These are phyloP conservation scores for Malacosoma neustria DNA, from an alignment of 2,888 invertebrate species.

Conservation along the genomic window DNA sequence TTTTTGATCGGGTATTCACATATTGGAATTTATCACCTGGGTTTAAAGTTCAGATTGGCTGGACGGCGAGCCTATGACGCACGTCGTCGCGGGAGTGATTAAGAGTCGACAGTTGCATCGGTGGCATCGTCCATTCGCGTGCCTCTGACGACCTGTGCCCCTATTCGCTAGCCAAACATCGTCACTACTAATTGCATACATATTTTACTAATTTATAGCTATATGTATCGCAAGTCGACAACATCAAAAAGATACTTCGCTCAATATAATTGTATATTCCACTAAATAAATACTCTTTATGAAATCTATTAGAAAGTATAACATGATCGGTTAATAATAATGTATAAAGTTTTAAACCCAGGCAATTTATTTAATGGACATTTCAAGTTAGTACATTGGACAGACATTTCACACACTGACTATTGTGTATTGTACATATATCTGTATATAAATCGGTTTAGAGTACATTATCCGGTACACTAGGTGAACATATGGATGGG, in stretches of 20 bases:
- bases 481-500: conserved; percentile 35
- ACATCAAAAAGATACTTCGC: conserved; percentile 8
- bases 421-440: conserved; percentile 5
- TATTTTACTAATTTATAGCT: conserved; percentile 46
- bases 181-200: conserved; percentile 54
- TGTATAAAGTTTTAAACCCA: too few relatives aligned
- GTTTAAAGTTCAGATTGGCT: conserved; percentile 30
- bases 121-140: conserved; percentile 19
- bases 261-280: too few relatives aligned
- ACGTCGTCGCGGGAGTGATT: conserved; percentile 39
- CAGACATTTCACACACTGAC: conserved; percentile 10
- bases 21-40: conserved; percentile 29
- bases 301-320: too few relatives aligned
- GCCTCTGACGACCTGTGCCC: conserved; percentile 47
- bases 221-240: conserved; percentile 19
- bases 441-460: conserved; percentile 11
- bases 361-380: conserved; percentile 17
- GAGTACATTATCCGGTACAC: conserved; percentile 19
- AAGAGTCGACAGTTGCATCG: conserved; percentile 52
- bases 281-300: too few relatives aligned
- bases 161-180: conserved; percentile 51
- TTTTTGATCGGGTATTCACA: conserved; percentile 27
- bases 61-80: conserved; percentile 16
- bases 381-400: conserved; percentile 23
- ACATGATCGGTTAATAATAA: too few relatives aligned